Conservation (phyloP, 2,888 invertebrate species). For the Onthophagus sagittarius region DNA sequence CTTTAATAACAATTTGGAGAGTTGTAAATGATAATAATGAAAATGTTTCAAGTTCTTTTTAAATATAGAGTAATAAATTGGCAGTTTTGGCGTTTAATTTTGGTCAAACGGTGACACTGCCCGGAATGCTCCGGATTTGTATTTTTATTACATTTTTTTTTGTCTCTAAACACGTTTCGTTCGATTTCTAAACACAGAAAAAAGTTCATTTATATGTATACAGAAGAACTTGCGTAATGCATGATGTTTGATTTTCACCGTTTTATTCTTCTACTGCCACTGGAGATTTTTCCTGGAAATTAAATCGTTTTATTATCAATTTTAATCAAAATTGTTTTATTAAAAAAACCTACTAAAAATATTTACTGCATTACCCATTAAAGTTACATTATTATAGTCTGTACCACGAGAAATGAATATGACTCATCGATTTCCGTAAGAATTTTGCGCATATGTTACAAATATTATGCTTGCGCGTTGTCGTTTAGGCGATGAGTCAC, state of each 20-base stretch:
- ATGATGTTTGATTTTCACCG: not conserved
- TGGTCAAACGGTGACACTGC: slow-evolving; percentile 44
- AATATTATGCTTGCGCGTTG: too few relatives aligned
- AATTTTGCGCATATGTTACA: too few relatives aligned
- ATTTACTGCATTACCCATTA: too few relatives aligned
- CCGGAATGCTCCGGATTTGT: slow-evolving; percentile 43
- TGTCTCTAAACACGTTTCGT: slow-evolving; percentile 29
- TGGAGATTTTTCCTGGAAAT: slow-evolving; percentile 36
- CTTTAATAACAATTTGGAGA: slow-evolving; percentile 14
- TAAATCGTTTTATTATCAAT: not conserved
- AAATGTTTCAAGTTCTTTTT: slow-evolving; percentile 16
- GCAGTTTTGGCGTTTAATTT: slow-evolving; percentile 43
- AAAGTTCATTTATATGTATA: slow-evolving; percentile 33
- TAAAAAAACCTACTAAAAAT: not conserved
- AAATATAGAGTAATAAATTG: slow-evolving; percentile 28
- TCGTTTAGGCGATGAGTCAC: too few relatives aligned
- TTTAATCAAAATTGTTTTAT: not conserved
- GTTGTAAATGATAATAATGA: slow-evolving; percentile 28
- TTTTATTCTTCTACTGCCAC: slow-evolving; percentile 40
- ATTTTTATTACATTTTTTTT: slow-evolving; percentile 11
- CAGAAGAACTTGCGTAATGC: slow-evolving; percentile 1
- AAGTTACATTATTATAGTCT: too few relatives aligned
- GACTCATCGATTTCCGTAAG: too few relatives aligned
- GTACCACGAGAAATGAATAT: too few relatives aligned
- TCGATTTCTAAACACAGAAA: slow-evolving; percentile 40